Evolutionary conservation across 2,113 vertebrate genomes (phyloP).

Genomic region (Brachirus orientalis): DNA sequence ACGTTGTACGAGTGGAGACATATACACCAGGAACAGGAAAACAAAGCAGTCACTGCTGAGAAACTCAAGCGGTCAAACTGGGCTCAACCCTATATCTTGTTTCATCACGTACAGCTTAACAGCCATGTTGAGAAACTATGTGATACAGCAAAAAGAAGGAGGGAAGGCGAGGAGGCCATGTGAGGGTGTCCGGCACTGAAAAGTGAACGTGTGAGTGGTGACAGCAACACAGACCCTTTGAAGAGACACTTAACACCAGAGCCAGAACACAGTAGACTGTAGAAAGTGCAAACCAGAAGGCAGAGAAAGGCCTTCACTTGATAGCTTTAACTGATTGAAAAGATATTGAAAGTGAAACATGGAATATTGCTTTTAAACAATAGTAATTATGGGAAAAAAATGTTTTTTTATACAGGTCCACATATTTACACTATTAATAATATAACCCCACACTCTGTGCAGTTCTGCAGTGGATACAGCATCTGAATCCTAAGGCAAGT

Average conservation of each 20-base stretch:
- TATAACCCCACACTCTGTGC: not conserved
- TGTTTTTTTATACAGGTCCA: too few species aligned
- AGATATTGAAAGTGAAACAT: not conserved
- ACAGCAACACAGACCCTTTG: slow-evolving; percentile 57
- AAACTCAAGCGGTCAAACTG: slow-evolving; percentile 43
- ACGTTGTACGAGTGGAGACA: slow-evolving; percentile 64
- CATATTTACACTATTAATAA: too few species aligned
- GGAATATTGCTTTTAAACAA: too few species aligned
- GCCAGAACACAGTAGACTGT: slow-evolving; percentile 39
- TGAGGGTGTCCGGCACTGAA: slow-evolving; percentile 69
- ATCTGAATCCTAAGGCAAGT: slow-evolving; percentile 38
- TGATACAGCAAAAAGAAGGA: slow-evolving; percentile 13
- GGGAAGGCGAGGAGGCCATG: slow-evolving; percentile 53
- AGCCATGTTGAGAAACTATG: slow-evolving; percentile 52
- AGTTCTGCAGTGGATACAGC: slow-evolving; percentile 9
- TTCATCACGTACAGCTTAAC: slow-evolving; percentile 49
- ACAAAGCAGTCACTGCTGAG: slow-evolving; percentile 44
- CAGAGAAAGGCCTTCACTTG: slow-evolving; percentile 57
- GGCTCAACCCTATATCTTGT: slow-evolving; percentile 39
- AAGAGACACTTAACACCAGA: slow-evolving; percentile 47
- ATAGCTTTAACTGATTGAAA: slow-evolving; percentile 46
- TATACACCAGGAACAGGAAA: slow-evolving; percentile 43
- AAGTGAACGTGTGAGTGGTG: slow-evolving; percentile 58
- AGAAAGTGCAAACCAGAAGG: slow-evolving; percentile 56
- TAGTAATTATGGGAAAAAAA: too few species aligned